Evolutionary conservation across 2,113 vertebrate species (phyloP).

Genomic region (Laterallus jamaicensis): DNA sequence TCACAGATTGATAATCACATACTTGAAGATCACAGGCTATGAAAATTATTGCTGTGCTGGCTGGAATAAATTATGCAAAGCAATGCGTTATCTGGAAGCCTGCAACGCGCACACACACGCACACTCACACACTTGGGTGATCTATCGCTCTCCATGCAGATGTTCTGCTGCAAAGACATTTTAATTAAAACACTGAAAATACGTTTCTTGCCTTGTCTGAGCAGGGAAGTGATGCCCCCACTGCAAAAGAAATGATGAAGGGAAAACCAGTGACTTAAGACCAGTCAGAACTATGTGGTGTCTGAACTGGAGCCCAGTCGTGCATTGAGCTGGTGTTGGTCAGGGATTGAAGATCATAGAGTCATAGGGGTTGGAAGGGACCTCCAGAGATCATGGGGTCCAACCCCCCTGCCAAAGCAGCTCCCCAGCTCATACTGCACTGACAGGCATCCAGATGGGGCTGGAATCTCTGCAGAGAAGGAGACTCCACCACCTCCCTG

Average conservation of each 20-base stretch:
- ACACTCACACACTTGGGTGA: slow-evolving; percentile 32
- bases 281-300: neutral
- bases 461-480: too few relatives aligned
- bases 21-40: slow-evolving; percentile 49
- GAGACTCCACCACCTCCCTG: too few relatives aligned
- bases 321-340: neutral
- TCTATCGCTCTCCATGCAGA: slow-evolving; percentile 65
- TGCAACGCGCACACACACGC: neutral
- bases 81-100: slow-evolving; percentile 66
- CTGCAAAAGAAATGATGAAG: neutral
- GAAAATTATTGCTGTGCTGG: slow-evolving; percentile 55
- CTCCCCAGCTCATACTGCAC: too few relatives aligned
- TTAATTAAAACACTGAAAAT: slow-evolving; percentile 72
- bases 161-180: slow-evolving; percentile 64
- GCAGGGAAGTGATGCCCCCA: slow-evolving; percentile 15
- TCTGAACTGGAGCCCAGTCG: neutral
- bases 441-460: too few relatives aligned
- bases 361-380: too few relatives aligned
- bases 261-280: neutral
- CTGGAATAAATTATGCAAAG: slow-evolving; percentile 72
- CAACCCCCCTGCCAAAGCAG: too few relatives aligned
- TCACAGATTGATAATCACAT: slow-evolving; percentile 28
- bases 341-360: neutral
- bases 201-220: slow-evolving; percentile 61
- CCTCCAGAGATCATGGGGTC: too few relatives aligned